Evolutionary conservation across 2,888 invertebrate genomes (phyloP).

Genomic region (Pseudococcus longispinus): DNA sequence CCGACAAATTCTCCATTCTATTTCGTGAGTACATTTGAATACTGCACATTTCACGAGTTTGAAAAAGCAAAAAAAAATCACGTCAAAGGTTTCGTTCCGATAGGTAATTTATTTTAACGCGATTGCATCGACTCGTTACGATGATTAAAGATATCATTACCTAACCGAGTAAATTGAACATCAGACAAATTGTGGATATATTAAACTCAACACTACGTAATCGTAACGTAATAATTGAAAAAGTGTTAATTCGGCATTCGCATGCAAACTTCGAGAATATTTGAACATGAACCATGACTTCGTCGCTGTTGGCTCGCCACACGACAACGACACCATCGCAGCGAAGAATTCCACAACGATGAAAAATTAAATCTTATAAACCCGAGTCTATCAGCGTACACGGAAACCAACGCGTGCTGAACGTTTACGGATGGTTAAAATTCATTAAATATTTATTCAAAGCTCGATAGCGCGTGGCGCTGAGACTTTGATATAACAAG

Average conservation of each 20-base stretch:
- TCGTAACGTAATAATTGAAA: background rate
- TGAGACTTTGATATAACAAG: constrained; percentile 5
- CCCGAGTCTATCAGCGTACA: background rate
- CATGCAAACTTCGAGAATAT: background rate
- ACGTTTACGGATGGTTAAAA: constrained; percentile 27
- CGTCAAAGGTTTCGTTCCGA: background rate
- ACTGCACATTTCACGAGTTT: background rate
- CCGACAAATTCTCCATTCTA: background rate
- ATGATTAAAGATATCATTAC: background rate
- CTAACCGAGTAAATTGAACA: background rate
- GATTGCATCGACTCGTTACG: background rate
- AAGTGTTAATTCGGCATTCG: background rate
- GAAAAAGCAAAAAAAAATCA: background rate
- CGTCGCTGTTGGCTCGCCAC: too few species aligned
- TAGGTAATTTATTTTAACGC: background rate
- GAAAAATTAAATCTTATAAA: background rate
- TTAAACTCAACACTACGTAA: background rate
- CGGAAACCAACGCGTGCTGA: background rate
- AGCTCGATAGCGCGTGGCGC: background rate
- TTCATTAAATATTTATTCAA: constrained; percentile 24
- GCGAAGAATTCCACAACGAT: background rate
- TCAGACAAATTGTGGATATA: background rate
- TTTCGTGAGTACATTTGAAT: background rate
- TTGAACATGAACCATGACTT: background rate
- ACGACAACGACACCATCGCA: too few species aligned